Evolutionary conservation across 2,888 invertebrate genomes (phyloP), one percentile per base, ranked within the genome.

Genomic region (Agrenia bidenticulata): DNA sequence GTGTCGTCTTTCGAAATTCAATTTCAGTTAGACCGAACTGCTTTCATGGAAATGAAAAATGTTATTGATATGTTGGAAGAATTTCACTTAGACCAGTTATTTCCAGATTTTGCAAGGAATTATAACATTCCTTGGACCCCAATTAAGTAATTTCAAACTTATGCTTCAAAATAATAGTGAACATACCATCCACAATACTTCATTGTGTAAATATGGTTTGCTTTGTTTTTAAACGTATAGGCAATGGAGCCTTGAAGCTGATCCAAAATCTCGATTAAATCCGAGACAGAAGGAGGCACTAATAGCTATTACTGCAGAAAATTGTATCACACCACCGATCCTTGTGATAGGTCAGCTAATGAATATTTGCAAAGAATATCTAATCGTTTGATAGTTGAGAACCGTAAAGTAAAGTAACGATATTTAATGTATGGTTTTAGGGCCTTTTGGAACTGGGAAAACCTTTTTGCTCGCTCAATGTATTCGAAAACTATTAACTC

Each of bases 371-470:
- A n/a, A n/a, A n/a, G n/a, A 54, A 24, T 1, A 15, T 24, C 17
- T 24, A 53, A 19, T 58, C n/a, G n/a, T n/a, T n/a, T n/a, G n/a
- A n/a, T n/a, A n/a, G n/a, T n/a, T n/a, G n/a, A n/a, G n/a, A n/a
- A n/a, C n/a, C n/a, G n/a, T n/a, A n/a, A n/a, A n/a, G n/a, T 64
- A 21, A 37, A n/a, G 4, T n/a, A 57, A 49, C 32, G 17, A 53
- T 53, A n/a, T 63, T 49, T 56, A 24, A 23, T 55, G 13, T 24
- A 45, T 64, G 27, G 63, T 69, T 74, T 24, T 69, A 80, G 81
- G 89, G 1, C 91, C 92, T 0, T 92, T 89, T 80, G 92, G 92
- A n/a, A 92, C 92, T 0, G 92, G 92, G 0, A 92, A 92, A 78
- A 92, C 92, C 0, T 91, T 88, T 77, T 91, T 92, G 0, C 81